Evolutionary conservation across 2,888 invertebrate species (phyloP), one percentile per base, ranked within the genome.

Genomic region (Litoditis marina): DNA sequence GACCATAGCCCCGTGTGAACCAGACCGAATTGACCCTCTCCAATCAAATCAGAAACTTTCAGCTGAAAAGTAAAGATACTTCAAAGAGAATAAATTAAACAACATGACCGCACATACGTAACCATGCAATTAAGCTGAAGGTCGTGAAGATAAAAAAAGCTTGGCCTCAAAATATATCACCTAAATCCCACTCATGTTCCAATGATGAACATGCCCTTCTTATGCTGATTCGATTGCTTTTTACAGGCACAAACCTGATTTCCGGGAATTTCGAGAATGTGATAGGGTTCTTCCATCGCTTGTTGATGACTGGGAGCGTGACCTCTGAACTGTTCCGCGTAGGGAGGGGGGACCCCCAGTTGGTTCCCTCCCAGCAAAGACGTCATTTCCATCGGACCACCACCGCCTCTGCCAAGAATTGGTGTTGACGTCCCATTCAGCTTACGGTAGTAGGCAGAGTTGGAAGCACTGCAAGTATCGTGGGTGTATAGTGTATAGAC

Each of bases 21-120:
- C 13, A 73, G 62, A 84, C 95, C 95, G 84, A 94, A 96, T 32
- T 94, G 93, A 13, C 96, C 94, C 85, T 94, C 94, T 27, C 94
- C 94, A 32, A 95, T 85, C 84, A 94, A 92, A 83, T 93, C 92
- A 51, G 92, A 87, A 83, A 94, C 92, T 46, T 76, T 56, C n/a
- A 83, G 71, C 51, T 69, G 61, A 53, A 53, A 22, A 19, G 25
- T 19, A n/a, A 11, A 16, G 61, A 67, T 27, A 34, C 28, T 42
- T 56, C n/a, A 13, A n/a, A n/a, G n/a, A n/a, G n/a, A n/a, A n/a
- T n/a, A n/a, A n/a, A n/a, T n/a, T n/a, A n/a, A n/a, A n/a, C n/a
- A n/a, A n/a, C n/a, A n/a, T n/a, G n/a, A n/a, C n/a, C n/a, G n/a
- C n/a, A n/a, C n/a, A n/a, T n/a, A n/a, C n/a, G n/a, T n/a, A n/a